Percentiles rank a stretch among this genome's conserved stretches.
phyloP scores from a whole-genome alignment of 2,113 vertebrate genomes.

The Tachuris rubrigastra region DNA sequence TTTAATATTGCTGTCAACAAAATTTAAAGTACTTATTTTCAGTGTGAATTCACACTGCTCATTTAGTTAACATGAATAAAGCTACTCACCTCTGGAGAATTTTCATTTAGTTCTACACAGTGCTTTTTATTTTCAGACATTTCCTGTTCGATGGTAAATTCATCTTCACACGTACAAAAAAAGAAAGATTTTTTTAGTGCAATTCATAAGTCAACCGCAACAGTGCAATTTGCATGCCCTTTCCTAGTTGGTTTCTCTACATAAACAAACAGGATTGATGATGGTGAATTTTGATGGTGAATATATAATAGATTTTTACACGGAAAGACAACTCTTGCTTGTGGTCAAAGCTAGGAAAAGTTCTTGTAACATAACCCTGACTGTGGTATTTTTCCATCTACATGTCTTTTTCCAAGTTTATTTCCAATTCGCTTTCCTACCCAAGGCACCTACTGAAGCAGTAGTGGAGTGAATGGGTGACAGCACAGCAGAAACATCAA shows the following conservation, averaged over 20 bases:
- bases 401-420: background rate
- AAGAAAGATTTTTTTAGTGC: background rate
- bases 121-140: slow-evolving; percentile 49
- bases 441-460: background rate
- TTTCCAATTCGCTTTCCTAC: background rate
- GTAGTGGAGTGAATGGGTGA: background rate
- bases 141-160: slow-evolving; percentile 18
- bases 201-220: background rate
- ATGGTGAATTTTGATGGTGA: background rate
- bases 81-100: slow-evolving; percentile 68
- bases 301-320: background rate
- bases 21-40: background rate
- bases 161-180: slow-evolving; percentile 52
- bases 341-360: background rate
- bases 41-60: background rate
- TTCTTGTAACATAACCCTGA: background rate
- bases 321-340: background rate
- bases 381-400: background rate
- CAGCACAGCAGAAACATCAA: background rate
- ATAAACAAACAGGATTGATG: background rate
- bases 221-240: background rate
- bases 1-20: background rate
- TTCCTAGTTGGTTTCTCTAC: background rate
- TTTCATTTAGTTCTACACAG: slow-evolving; percentile 45
- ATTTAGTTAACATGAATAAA: background rate